A percentile compares a stretch with the other conserved stretches of the same genome.
Evolutionary conservation across 2,888 invertebrate genomes (phyloP).

Genomic region (Cataglyphis altisquamis): DNA sequence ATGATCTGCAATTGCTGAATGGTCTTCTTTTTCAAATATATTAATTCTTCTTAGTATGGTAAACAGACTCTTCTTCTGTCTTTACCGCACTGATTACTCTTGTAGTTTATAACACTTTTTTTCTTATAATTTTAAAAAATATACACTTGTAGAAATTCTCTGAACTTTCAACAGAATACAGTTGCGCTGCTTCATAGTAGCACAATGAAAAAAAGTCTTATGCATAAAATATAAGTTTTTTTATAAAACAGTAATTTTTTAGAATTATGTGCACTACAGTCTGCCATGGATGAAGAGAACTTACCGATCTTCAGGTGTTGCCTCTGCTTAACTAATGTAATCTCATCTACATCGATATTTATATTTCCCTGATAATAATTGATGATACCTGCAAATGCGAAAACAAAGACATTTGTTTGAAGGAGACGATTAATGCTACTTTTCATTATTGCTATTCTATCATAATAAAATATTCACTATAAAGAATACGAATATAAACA

Average conservation of each 20-base stretch:
- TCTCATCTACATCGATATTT: constrained; percentile 48
- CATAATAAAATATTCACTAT: constrained; percentile 1
- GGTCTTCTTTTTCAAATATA: constrained; percentile 61
- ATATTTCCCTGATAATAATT: constrained; percentile 56
- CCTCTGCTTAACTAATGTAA: constrained; percentile 62
- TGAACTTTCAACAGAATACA: constrained; percentile 70
- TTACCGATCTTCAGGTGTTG: constrained; percentile 82
- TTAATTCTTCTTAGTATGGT: constrained; percentile 52
- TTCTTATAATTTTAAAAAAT: constrained; percentile 72
- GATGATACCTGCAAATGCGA: constrained; percentile 60
- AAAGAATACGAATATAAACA: too few relatives aligned
- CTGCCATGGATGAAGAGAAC: constrained; percentile 81
- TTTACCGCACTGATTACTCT: constrained; percentile 69
- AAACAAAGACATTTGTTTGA: constrained; percentile 52
- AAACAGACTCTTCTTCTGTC: constrained; percentile 67
- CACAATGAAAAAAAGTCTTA: constrained; percentile 65
- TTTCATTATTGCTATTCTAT: background rate
- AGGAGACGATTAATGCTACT: constrained; percentile 14
- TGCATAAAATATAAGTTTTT: constrained; percentile 64
- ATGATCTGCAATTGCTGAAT: constrained; percentile 54
- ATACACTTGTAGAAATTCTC: constrained; percentile 68
- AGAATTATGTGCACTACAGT: constrained; percentile 77
- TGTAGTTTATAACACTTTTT: constrained; percentile 73
- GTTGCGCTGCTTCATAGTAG: constrained; percentile 63
- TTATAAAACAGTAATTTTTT: constrained; percentile 65